These are phyloP conservation scores for Watsonalla binaria DNA, from an alignment of 2,888 invertebrate genomes.

Conservation along the genomic window DNA sequence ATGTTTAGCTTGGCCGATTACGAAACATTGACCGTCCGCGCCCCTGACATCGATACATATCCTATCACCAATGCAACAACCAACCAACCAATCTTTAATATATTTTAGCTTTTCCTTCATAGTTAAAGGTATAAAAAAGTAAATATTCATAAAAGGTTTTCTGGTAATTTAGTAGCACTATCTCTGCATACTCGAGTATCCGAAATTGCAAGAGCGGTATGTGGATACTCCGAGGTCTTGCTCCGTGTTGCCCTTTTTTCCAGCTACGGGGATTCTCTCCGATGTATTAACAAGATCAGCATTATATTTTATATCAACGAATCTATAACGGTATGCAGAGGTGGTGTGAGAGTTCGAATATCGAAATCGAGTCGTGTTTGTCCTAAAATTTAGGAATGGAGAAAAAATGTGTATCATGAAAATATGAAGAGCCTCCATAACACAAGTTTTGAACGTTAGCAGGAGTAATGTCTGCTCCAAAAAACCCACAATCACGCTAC, in stretches of 20 bases:
- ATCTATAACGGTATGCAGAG: too few relatives aligned
- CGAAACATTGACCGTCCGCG: slow-evolving; percentile 36
- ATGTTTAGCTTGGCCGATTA: slow-evolving; percentile 56
- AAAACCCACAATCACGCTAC: neutral
- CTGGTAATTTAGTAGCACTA: too few relatives aligned
- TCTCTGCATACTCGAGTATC: too few relatives aligned
- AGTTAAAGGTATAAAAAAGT: neutral
- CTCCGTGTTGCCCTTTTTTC: neutral
- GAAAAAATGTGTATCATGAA: too few relatives aligned
- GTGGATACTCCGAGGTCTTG: neutral
- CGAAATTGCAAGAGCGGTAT: too few relatives aligned
- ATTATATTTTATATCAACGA: too few relatives aligned
- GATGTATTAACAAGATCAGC: too few relatives aligned
- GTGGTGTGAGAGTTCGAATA: too few relatives aligned
- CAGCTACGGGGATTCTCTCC: neutral
- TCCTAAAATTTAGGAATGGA: too few relatives aligned
- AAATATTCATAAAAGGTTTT: too few relatives aligned
- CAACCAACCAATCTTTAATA: neutral
- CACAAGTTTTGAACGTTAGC: neutral
- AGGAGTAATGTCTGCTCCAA: neutral
- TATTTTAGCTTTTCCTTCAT: neutral
- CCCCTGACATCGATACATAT: neutral
- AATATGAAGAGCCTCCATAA: too few relatives aligned
- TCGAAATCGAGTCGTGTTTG: too few relatives aligned
- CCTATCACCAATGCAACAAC: neutral